Percentiles rank a stretch among this genome's conserved stretches.
These are phyloP conservation scores for Oryctes rhinoceros DNA, from an alignment of 1,140 invertebrate species.

Conservation along the genomic window DNA sequence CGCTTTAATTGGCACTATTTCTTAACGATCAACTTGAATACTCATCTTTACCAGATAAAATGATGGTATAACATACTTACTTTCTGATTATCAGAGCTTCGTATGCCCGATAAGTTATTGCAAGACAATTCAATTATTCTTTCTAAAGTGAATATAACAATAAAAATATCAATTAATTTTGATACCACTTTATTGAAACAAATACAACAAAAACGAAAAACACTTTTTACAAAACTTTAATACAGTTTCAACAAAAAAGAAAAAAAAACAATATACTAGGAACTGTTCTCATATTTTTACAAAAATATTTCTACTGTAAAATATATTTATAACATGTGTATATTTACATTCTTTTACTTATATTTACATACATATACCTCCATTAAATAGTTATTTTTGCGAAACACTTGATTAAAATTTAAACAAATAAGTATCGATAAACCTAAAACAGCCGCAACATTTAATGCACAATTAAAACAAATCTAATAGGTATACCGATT, in stretches of 20 bases:
- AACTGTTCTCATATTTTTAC: slow-evolving; percentile 39
- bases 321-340: slow-evolving; percentile 37
- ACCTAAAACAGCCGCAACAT: slow-evolving; percentile 21
- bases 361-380: slow-evolving; percentile 23
- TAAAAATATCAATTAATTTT: slow-evolving; percentile 38
- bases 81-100: background rate
- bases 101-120: background rate
- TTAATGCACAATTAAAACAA: slow-evolving; percentile 28
- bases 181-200: slow-evolving; percentile 39
- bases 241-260: slow-evolving; percentile 38
- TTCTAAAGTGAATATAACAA: slow-evolving; percentile 1
- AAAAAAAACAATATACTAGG: slow-evolving; percentile 41
- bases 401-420: slow-evolving; percentile 16
- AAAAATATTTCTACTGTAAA: slow-evolving; percentile 41
- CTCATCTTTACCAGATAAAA: too few relatives aligned
- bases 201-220: slow-evolving; percentile 39
- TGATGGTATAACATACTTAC: too few relatives aligned
- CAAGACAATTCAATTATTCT: slow-evolving; percentile 20
- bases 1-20: too few relatives aligned
- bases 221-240: slow-evolving; percentile 38
- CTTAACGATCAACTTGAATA: too few relatives aligned
- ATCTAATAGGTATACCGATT: slow-evolving; percentile 7
- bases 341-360: slow-evolving; percentile 30
- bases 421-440: slow-evolving; percentile 15
- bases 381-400: background rate